phyloP scores from a whole-genome alignment of 2,888 invertebrate genomes.

The Scaptomyza parva region DNA sequence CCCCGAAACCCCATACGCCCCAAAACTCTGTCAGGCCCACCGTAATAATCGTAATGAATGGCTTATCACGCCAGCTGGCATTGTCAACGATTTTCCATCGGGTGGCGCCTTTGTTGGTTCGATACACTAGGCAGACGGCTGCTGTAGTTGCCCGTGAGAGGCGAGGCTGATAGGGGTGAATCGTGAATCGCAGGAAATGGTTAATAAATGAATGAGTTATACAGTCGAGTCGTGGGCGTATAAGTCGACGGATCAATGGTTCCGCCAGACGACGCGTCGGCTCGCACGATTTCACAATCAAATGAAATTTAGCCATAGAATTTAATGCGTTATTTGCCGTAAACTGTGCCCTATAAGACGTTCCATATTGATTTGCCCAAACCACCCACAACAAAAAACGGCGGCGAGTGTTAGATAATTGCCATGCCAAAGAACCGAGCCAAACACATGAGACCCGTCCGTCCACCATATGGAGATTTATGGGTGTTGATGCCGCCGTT shows the following conservation, averaged over 20 bases:
- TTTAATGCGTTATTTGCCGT: conserved; percentile 76
- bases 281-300: conserved; percentile 65
- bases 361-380: conserved; percentile 66
- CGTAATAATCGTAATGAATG: conserved; percentile 81
- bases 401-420: conserved; percentile 62
- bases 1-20: conserved; percentile 3
- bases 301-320: conserved; percentile 79
- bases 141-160: neutral
- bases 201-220: conserved; percentile 79
- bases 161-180: neutral
- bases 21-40: conserved; percentile 38
- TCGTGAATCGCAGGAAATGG: conserved; percentile 62
- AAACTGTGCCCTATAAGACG: conserved; percentile 59
- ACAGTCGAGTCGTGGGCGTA: conserved; percentile 41
- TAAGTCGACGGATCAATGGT: conserved; percentile 34
- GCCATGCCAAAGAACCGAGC: conserved; percentile 34
- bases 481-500: conserved; percentile 45
- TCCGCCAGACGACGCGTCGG: conserved; percentile 40
- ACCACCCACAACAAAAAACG: neutral
- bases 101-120: conserved; percentile 75
- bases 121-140: conserved; percentile 42
- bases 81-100: conserved; percentile 74
- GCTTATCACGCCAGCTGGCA: conserved; percentile 81
- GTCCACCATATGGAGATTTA: conserved; percentile 69
- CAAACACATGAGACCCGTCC: conserved; percentile 47